Evolutionary conservation across 1,140 invertebrate species (phyloP), one percentile per base, ranked within the genome.

Genomic region (Littorina saxatilis): DNA sequence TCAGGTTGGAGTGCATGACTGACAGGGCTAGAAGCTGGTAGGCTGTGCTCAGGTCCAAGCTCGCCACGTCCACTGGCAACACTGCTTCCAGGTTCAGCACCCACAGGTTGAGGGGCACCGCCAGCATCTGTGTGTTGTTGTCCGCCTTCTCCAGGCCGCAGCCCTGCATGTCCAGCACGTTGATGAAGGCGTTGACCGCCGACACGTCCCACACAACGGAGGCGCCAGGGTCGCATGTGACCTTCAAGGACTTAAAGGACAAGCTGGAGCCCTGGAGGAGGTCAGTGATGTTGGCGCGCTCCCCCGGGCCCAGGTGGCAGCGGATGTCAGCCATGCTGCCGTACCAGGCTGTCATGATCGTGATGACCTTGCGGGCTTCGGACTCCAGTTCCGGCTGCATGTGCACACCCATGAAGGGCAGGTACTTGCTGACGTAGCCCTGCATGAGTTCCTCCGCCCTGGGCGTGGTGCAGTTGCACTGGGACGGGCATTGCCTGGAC

Each of bases 31-130:
- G 35, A 32, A 80, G 43, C 15, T 72, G 52, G 23, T 39, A 55
- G 15, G 79, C 80, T 20, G 43, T 79, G 23, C 47, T 81, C 7
- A 84, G 35, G 39, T 84, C 83, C 27, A 81, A 35, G 11, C 27
- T 50, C 32, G 50, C 47, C 2, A 81, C 27, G 3, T 70, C 11
- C 43, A 66, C 40, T 27, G 9, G 4, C 1, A 55, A 63, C 2
- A 61, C 75, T 15, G 29, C 20, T 2, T 61, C 35, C 23, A 82
- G 27, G 39, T 81, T 66, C 35, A 81, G 27, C 61, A 84, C 81
- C 83, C 83, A 84, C 39, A 81, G 40, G 39, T 81, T 84, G 58
- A 81, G 61, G 0, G 82, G 83, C 43, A 84, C 70, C 17, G 47
- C 58, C 32, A 80, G 7, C 0, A 1, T 39, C 43, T 37, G 37